phyloP scores from a whole-genome alignment of 2,113 vertebrate genomes.

The Anthoscopus minutus region DNA sequence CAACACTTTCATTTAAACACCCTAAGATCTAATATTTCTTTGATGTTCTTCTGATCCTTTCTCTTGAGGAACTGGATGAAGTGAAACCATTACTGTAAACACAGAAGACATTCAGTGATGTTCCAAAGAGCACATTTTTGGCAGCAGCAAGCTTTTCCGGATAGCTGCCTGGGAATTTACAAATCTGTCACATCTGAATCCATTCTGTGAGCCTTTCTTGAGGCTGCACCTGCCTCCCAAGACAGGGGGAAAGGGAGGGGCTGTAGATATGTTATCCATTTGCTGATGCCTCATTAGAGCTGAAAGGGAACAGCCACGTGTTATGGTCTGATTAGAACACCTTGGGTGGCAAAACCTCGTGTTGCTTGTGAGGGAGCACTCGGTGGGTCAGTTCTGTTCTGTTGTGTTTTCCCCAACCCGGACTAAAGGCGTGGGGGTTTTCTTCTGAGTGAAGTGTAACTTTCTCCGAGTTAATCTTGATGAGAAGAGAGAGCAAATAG shows the following conservation, averaged over 20 bases:
- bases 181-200: neutral
- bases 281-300: neutral
- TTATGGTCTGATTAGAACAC: neutral
- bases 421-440: neutral
- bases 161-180: conserved; percentile 5
- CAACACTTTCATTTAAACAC: neutral
- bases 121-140: conserved; percentile 17
- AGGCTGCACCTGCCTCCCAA: conserved; percentile 7
- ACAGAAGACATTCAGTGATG: neutral
- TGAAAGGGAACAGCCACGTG: neutral
- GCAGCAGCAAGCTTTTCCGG: neutral
- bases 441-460: neutral
- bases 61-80: neutral
- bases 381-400: neutral
- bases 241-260: neutral
- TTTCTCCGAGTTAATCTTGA: neutral
- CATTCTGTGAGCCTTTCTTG: neutral
- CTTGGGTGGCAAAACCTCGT: neutral
- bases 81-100: neutral
- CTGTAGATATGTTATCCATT: neutral
- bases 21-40: neutral
- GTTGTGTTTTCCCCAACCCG: accelerated
- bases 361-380: neutral
- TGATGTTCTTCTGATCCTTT: neutral
- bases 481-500: neutral